A percentile compares a stretch with the other conserved stretches of the same genome.
These are phyloP conservation scores for Phyllotis vaccarum DNA, from an alignment of 2,797 vertebrate genomes.

Conservation along the genomic window DNA sequence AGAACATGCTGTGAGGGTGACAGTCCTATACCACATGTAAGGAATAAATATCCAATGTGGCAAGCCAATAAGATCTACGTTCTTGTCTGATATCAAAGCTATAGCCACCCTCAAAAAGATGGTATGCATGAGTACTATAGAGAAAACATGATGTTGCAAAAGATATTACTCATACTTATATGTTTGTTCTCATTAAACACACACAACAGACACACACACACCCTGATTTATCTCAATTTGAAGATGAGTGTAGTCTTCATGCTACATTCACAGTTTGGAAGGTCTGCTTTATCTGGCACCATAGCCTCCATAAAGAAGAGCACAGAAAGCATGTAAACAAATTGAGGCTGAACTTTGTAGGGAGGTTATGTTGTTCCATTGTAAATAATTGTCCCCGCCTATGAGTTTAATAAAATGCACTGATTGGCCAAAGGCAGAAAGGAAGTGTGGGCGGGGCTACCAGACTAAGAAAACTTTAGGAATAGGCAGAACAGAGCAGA, in stretches of 20 bases:
- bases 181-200: background rate
- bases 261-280: background rate
- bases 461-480: no score
- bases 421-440: no score
- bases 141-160: slow-evolving; percentile 47
- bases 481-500: no score
- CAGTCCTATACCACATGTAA: background rate
- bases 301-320: background rate
- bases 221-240: slow-evolving; percentile 2
- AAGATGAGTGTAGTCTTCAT: background rate
- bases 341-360: background rate
- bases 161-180: slow-evolving; percentile 8
- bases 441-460: no score
- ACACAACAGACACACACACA: background rate
- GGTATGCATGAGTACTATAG: slow-evolving; percentile 43
- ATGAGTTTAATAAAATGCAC: no score
- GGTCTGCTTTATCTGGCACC: slow-evolving; percentile 5
- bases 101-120: slow-evolving; percentile 59
- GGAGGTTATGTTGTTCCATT: no score
- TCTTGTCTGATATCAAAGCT: background rate
- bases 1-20: background rate
- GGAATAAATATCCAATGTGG: slow-evolving; percentile 20
- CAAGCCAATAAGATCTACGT: background rate
- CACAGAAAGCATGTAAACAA: background rate
- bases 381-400: no score